Conservation (phyloP, 2,888 invertebrate genomes). For the Melipona beecheii region DNA sequence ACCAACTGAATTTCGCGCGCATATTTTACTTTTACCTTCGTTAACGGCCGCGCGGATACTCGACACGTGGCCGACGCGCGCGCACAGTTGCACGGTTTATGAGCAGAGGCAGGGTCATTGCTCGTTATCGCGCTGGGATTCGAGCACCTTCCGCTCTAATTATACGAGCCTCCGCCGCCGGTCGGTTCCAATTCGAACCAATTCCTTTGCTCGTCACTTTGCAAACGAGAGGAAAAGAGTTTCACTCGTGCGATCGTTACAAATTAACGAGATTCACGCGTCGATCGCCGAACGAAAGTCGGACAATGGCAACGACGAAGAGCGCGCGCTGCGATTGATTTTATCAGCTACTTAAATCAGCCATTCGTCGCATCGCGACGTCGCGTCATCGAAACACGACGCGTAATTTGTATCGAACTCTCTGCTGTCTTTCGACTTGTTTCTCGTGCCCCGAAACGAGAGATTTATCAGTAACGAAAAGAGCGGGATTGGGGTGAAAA, state of each 20-base stretch:
- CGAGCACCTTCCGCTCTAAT: slow-evolving; percentile 66
- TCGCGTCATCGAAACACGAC: not conserved
- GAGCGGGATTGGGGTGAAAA: not conserved
- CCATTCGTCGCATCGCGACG: not conserved
- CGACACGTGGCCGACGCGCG: not conserved
- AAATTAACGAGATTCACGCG: not conserved
- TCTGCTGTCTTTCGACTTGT: not conserved
- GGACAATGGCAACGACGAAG: not conserved
- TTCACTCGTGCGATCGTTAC: not conserved
- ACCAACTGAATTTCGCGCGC: not conserved
- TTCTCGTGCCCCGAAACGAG: not conserved
- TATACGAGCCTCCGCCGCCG: slow-evolving; percentile 22
- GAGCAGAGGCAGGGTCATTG: slow-evolving; percentile 20
- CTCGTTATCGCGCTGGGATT: slow-evolving; percentile 32
- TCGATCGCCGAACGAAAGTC: not conserved
- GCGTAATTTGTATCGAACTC: not conserved
- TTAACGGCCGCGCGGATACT: slow-evolving; percentile 9
- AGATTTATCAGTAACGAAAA: not conserved
- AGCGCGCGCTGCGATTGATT: not conserved
- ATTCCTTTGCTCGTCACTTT: slow-evolving; percentile 3
- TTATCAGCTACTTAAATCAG: not conserved
- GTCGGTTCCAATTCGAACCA: slow-evolving; percentile 49
- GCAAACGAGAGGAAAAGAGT: not conserved
- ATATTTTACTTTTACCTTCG: slow-evolving; percentile 37
- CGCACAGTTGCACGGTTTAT: slow-evolving; percentile 12